Percentiles rank a stretch among this genome's conserved stretches.
These are phyloP conservation scores for Tridacna gigas DNA, from an alignment of 2,888 invertebrate genomes.

Conservation along the genomic window DNA sequence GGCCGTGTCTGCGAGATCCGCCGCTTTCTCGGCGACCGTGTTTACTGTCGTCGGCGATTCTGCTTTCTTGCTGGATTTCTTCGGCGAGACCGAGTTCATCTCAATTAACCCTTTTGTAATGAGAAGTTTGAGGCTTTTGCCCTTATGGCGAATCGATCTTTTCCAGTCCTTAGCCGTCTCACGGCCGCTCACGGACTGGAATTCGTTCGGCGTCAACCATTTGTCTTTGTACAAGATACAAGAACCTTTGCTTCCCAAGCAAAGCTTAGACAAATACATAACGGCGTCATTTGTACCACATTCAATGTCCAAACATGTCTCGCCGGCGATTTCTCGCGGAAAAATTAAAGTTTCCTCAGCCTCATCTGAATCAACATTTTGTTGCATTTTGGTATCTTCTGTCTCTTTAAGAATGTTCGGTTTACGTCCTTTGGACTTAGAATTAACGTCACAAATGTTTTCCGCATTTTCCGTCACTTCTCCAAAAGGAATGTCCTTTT, in stretches of 20 bases:
- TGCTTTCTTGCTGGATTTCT: neutral
- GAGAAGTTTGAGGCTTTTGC: conserved; percentile 62
- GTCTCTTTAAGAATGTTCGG: neutral
- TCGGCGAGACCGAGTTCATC: conserved; percentile 4
- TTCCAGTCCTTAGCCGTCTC: conserved; percentile 86
- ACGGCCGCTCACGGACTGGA: conserved; percentile 86
- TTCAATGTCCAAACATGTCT: conserved; percentile 49
- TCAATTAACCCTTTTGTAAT: conserved; percentile 27
- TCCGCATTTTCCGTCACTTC: conserved; percentile 23
- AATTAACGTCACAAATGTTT: conserved; percentile 3
- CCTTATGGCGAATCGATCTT: conserved; percentile 85
- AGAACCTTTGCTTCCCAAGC: conserved; percentile 85
- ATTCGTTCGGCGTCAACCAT: conserved; percentile 86
- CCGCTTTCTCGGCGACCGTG: neutral
- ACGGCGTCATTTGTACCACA: conserved; percentile 58
- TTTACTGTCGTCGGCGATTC: conserved; percentile 16
- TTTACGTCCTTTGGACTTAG: neutral
- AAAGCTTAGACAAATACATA: conserved; percentile 53
- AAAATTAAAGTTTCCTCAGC: conserved; percentile 12
- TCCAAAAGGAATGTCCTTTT: conserved; percentile 31
- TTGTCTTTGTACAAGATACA: conserved; percentile 84
- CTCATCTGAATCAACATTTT: neutral
- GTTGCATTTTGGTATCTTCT: neutral
- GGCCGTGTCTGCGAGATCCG: neutral
- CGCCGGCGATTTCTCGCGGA: conserved; percentile 33